A percentile compares a stretch with the other conserved stretches of the same genome.
Evolutionary conservation across 1,140 invertebrate genomes (phyloP).

Genomic region (Laupala kohalensis): DNA sequence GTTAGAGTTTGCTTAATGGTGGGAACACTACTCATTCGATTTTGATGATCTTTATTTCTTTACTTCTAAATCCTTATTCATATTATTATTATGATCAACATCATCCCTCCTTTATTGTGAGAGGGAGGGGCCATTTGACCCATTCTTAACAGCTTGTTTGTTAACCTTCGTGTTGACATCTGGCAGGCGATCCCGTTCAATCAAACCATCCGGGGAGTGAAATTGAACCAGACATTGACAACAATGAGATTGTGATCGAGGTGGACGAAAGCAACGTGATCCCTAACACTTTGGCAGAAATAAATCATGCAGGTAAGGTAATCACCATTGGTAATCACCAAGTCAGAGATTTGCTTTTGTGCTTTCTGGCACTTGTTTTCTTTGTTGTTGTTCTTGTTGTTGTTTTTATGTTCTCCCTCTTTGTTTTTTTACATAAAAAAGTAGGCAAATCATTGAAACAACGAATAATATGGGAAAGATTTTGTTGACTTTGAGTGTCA

Average conservation of each 20-base stretch:
- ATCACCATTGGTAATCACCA: background rate
- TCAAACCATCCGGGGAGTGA: slow-evolving; percentile 13
- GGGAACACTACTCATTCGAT: background rate
- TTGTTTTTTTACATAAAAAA: too few relatives aligned
- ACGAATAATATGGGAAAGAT: too few relatives aligned
- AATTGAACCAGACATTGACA: slow-evolving; percentile 15
- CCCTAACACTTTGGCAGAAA: slow-evolving; percentile 17
- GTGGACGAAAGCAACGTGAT: slow-evolving; percentile 19
- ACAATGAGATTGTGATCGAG: slow-evolving; percentile 17
- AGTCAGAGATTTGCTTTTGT: too few relatives aligned
- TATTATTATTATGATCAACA: too few relatives aligned
- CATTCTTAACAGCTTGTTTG: slow-evolving; percentile 6
- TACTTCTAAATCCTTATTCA: background rate
- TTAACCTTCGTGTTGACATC: slow-evolving; percentile 14
- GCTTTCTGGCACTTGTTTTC: too few relatives aligned
- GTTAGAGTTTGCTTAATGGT: slow-evolving; percentile 1
- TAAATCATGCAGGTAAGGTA: slow-evolving; percentile 18
- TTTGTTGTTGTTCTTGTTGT: too few relatives aligned
- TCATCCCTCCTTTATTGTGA: too few relatives aligned
- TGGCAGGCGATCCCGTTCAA: slow-evolving; percentile 15
- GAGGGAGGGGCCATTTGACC: background rate
- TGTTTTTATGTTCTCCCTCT: too few relatives aligned
- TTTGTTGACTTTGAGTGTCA: too few relatives aligned
- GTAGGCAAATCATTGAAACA: too few relatives aligned
- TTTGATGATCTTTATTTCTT: background rate